Evolutionary conservation across 2,113 vertebrate genomes (phyloP).

Genomic region (Halichoeres trimaculatus): DNA sequence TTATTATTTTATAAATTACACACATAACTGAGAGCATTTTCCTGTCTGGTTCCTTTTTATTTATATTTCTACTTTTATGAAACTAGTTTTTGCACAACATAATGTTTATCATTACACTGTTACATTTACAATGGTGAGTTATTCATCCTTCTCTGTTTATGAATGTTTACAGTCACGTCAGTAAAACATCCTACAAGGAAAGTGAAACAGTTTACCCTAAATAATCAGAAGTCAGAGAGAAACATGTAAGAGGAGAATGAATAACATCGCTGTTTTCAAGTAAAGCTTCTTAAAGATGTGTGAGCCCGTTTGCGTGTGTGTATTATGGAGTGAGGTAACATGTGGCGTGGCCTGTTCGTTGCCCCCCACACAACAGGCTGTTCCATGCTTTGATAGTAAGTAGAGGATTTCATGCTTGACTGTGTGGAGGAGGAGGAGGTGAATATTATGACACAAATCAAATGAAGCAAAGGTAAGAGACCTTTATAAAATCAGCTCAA

Average conservation of each 20-base stretch:
- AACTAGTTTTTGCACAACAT: no score
- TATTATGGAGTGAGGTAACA: slow-evolving; percentile 1
- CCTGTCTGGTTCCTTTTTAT: no score
- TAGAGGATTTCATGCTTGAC: slow-evolving; percentile 13
- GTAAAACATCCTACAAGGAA: slow-evolving; percentile 1
- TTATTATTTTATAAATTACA: neutral
- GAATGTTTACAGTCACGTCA: neutral
- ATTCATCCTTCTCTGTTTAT: neutral
- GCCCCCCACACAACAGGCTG: slow-evolving; percentile 62
- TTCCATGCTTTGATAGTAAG: slow-evolving; percentile 59
- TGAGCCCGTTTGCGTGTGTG: slow-evolving; percentile 20
- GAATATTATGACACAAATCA: neutral
- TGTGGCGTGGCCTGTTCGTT: slow-evolving; percentile 25
- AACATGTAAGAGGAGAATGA: slow-evolving; percentile 10
- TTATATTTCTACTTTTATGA: no score
- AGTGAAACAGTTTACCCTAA: neutral
- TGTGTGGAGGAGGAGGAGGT: neutral
- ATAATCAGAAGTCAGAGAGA: neutral
- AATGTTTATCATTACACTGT: no score
- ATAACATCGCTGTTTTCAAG: slow-evolving; percentile 50
- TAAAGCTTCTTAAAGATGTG: slow-evolving; percentile 65
- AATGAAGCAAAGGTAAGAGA: slow-evolving; percentile 4
- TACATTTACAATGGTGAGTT: neutral
- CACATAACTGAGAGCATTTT: no score
- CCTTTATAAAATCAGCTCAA: neutral